These are phyloP conservation scores for Orchestia grillus DNA, from an alignment of 1,140 invertebrate species.

Conservation along the genomic window DNA sequence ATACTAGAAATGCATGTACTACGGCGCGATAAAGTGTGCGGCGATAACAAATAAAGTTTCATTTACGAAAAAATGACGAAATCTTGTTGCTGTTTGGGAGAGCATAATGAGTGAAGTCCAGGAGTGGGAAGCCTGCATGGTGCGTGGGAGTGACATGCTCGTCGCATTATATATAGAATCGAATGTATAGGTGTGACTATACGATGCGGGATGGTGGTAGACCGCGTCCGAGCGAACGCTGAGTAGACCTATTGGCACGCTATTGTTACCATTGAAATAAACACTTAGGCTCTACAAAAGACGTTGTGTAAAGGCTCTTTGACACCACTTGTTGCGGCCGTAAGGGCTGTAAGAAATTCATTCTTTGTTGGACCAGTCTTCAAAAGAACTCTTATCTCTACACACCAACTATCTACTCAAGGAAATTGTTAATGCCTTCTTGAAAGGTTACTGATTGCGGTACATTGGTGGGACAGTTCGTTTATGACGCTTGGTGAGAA, in stretches of 20 bases:
- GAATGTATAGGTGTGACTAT: neutral
- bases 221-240: neutral
- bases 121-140: neutral
- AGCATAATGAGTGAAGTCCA: neutral
- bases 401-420: neutral
- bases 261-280: slow-evolving; percentile 44
- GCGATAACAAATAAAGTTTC: no score
- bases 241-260: slow-evolving; percentile 24
- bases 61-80: no score
- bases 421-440: neutral
- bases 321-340: slow-evolving; percentile 35
- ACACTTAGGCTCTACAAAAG: slow-evolving; percentile 13
- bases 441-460: neutral
- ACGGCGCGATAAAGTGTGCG: no score
- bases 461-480: neutral
- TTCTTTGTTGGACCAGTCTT: neutral
- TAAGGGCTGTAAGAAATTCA: neutral
- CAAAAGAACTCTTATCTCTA: neutral
- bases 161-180: neutral
- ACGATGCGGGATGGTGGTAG: neutral
- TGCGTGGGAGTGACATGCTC: neutral
- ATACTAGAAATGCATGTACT: no score
- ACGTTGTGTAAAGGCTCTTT: neutral
- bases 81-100: neutral
- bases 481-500: neutral